Percentiles rank a stretch among this genome's conserved stretches.
phyloP scores from a whole-genome alignment of 2,113 vertebrate species.

The Beaufortia kweichowensis region DNA sequence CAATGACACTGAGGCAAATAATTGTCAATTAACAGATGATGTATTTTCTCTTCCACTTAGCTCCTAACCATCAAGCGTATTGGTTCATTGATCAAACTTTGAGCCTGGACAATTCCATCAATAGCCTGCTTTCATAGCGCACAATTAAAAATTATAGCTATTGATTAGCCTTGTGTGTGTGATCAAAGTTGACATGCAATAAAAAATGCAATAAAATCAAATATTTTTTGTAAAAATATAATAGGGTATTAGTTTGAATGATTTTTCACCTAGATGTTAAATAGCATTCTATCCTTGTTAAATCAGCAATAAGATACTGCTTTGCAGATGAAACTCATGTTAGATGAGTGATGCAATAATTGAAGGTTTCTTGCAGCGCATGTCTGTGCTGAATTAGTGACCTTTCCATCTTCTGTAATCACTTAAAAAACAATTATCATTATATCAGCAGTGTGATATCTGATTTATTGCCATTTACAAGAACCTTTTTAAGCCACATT shows the following conservation, averaged over 20 bases:
- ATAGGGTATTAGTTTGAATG: not conserved
- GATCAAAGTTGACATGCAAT: too few species aligned
- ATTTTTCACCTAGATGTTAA: not conserved
- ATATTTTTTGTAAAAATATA: too few species aligned
- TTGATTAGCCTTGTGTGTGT: not conserved
- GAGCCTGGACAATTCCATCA: not conserved
- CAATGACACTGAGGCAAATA: not conserved
- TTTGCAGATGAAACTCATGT: too few species aligned
- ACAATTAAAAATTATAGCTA: not conserved
- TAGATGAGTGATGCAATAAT: too few species aligned
- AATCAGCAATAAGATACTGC: not conserved
- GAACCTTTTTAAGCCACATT: not conserved
- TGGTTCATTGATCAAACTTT: constrained; percentile 8
- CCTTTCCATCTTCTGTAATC: not conserved
- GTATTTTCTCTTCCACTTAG: not conserved
- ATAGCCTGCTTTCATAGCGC: constrained; percentile 3
- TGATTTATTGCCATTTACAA: not conserved
- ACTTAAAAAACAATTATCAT: not conserved
- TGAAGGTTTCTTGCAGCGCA: not conserved
- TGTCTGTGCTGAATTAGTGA: not conserved
- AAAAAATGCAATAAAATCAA: not conserved
- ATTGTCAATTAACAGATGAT: not conserved
- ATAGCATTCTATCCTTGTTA: not conserved
- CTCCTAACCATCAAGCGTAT: not conserved
- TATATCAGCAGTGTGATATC: not conserved